A percentile compares a stretch with the other conserved stretches of the same genome.
Evolutionary conservation across 2,797 vertebrate genomes (phyloP).

Genomic region (Gouania willdenowi): DNA sequence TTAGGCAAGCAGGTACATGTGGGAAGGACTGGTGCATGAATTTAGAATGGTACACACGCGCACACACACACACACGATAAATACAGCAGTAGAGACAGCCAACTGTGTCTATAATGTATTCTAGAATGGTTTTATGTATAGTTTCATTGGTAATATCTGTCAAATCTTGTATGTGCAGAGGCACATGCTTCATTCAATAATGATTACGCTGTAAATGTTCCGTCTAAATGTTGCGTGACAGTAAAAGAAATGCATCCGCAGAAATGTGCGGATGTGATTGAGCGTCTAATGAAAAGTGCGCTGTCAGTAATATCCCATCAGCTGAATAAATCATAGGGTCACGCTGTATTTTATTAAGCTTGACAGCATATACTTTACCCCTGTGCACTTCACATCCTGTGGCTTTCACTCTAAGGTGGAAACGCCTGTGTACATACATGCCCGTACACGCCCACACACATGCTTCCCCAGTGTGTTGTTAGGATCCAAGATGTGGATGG

Average conservation of each 20-base stretch:
- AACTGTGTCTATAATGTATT: no score
- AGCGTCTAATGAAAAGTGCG: constrained; percentile 28
- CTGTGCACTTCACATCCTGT: constrained; percentile 28
- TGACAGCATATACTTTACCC: constrained; percentile 3
- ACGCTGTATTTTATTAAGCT: constrained; percentile 17
- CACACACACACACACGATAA: no score
- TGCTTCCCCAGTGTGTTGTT: constrained; percentile 16
- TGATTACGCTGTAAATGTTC: constrained; percentile 26
- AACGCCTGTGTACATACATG: constrained; percentile 24
- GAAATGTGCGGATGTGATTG: constrained; percentile 29
- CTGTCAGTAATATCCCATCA: constrained; percentile 27
- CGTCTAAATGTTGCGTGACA: constrained; percentile 27
- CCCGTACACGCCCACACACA: background rate
- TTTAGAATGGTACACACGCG: no score
- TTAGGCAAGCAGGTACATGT: no score
- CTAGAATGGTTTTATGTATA: constrained; percentile 10
- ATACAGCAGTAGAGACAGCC: no score
- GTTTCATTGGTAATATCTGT: constrained; percentile 34
- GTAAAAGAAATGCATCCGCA: constrained; percentile 10
- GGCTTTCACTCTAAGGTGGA: constrained; percentile 39
- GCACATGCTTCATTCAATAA: constrained; percentile 15
- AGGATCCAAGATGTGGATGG: constrained; percentile 49
- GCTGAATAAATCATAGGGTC: constrained; percentile 46
- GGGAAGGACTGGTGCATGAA: no score
- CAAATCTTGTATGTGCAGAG: constrained; percentile 14